These are phyloP conservation scores for Peromyscus polionotus DNA, from an alignment of 2,113 vertebrate genomes.

Conservation along the genomic window DNA sequence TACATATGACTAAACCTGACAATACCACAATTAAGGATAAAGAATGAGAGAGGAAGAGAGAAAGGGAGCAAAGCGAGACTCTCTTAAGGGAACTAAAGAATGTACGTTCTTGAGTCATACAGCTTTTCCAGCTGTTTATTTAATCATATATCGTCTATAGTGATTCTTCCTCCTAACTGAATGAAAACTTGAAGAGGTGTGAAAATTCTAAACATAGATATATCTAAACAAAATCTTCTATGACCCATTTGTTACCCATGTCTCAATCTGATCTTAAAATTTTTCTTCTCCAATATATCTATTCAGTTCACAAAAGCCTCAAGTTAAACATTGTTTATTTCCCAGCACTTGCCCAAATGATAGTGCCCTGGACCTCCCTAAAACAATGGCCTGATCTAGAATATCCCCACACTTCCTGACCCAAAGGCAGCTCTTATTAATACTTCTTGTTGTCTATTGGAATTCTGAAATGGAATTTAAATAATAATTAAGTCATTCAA, in stretches of 20 bases:
- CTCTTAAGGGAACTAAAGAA: conserved; percentile 6
- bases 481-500: background rate
- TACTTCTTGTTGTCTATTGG: background rate
- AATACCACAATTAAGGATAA: conserved; percentile 39
- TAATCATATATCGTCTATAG: background rate
- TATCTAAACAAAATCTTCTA: background rate
- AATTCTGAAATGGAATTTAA: background rate
- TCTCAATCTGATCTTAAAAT: background rate
- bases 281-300: background rate
- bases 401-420: background rate
- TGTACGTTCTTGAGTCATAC: conserved; percentile 12
- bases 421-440: background rate
- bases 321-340: conserved; percentile 39
- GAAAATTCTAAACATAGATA: conserved; percentile 8
- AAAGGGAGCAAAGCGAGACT: background rate
- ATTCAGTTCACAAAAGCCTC: background rate
- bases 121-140: background rate
- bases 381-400: background rate
- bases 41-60: background rate
- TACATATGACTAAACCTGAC: background rate
- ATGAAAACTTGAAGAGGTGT: background rate
- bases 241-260: background rate
- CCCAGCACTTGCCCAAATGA: background rate
- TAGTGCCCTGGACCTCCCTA: background rate
- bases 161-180: background rate